Base-by-base conservation (phyloP, 2,797 vertebrate species). In the Falco biarmicus region DNA sequence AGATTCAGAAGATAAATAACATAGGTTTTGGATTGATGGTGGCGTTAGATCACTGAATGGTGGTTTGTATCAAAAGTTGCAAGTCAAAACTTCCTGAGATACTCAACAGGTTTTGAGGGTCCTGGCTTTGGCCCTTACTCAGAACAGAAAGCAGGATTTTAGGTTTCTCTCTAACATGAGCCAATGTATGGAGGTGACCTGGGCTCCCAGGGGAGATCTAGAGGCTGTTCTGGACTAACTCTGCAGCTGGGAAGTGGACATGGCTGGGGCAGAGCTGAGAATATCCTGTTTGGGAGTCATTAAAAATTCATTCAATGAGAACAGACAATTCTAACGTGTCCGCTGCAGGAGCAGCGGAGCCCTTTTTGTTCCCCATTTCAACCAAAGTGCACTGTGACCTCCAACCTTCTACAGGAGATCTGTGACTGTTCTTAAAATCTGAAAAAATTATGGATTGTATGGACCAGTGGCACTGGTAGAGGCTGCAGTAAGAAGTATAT, bases 401-500 rank as follows among this genome's bases (percentile, higher is more conserved):
- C 47, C 73, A 88, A 1, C 50, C 54, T 59, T 31, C 51, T 20
- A 5, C 32, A 82, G 61, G 39, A 71, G 57, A 37, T 56, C 34
- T 45, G 22, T 48, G 47, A 15, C 0, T 2, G 5, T 20, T 43
- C n/a, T 34, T 61, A 73, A 84, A 87, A 32, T 24, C 28, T 18
- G 34, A 16, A 25, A 50, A n/a, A 68, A 37, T 0, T 2, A 3
- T 2, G 9, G 28, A 3, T 69, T 26, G 2, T 24, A 13, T 13
- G n/a, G 43, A 31, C 15, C 22, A 2, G 1, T 56, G 50, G 47
- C 31, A 41, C 1, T 71, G 43, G 47, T 19, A 92, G 66, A 54
- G 37, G 28, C 24, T 26, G 13, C 3, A n/a, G 82, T 41, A 87
- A 88, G 85, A 43, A 65, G 13, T 7, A 32, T 70, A 50, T 48